Conservation (phyloP, 2,888 invertebrate genomes). For the Scaptodrosophila latifasciaeformis region DNA sequence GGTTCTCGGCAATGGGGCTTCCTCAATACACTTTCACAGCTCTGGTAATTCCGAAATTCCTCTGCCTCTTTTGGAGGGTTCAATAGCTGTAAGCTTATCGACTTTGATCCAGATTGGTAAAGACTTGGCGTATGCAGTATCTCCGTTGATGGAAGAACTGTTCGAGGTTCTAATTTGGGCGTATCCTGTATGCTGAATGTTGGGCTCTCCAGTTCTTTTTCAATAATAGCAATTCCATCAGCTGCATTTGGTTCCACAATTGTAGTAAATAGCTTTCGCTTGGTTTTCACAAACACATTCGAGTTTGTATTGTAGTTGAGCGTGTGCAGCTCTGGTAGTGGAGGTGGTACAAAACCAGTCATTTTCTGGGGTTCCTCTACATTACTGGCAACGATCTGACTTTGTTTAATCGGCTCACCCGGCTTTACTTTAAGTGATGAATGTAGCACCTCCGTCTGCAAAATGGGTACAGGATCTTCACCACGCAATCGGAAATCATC, state of each 20-base stretch:
- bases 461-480: constrained; percentile 18
- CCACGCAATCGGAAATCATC: constrained; percentile 63
- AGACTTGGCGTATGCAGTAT: too few relatives aligned
- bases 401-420: constrained; percentile 68
- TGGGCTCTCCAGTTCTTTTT: constrained; percentile 56
- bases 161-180: constrained; percentile 8
- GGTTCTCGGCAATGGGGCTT: constrained; percentile 48
- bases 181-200: constrained; percentile 30
- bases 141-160: too few relatives aligned
- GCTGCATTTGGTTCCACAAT: constrained; percentile 75
- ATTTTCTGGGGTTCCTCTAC: neutral
- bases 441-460: constrained; percentile 58
- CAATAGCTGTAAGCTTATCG: constrained; percentile 60
- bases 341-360: constrained; percentile 48
- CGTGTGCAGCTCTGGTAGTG: constrained; percentile 45
- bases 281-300: constrained; percentile 87
- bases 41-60: constrained; percentile 53
- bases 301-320: constrained; percentile 62
- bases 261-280: constrained; percentile 86
- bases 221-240: constrained; percentile 65
- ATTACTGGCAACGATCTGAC: constrained; percentile 30
- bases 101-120: constrained; percentile 58
- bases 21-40: constrained; percentile 41
- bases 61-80: constrained; percentile 16
- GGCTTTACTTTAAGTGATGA: constrained; percentile 72